Base-by-base conservation (phyloP, 1,140 invertebrate genomes). In the Episyrphus balteatus region DNA sequence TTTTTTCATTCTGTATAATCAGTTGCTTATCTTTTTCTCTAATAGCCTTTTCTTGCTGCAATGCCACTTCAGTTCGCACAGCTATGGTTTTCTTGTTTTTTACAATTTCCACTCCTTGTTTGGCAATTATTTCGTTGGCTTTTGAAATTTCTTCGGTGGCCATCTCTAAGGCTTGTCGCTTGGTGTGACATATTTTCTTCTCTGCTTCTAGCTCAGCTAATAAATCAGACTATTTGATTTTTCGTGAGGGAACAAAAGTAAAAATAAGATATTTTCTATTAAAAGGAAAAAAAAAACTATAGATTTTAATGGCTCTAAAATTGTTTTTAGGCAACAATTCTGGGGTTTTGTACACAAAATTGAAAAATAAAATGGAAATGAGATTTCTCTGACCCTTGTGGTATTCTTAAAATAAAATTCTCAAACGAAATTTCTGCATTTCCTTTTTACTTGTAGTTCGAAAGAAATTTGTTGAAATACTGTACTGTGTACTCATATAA, bases 131-230 rank as follows among this genome's bases (percentile, higher is more conserved):
- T 44, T 66, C 56, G 54, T 68, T 66, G 0, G 65, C 65, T 43
- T 67, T 67, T 2, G 59, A 50, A n/a, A 68, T 68, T 44, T 68
- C 64, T 31, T 64, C 62, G 5, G 65, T 57, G 10, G 66, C 62
- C 49, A 68, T 59, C 58, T 67, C 65, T 12, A 68, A 36, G 0
- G 66, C 65, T 49, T 66, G 55, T 1, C 62, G 53, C 38, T 68
- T 68, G 1, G 59, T 57, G 15, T 66, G 54, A 7, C 57, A 47
- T 3, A 67, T 64, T 52, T 68, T 66, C 38, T 57, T 62, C 33
- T 68, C 66, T 0, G 66, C 66, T 32, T 68, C 65, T 14, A 68
- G 42, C 39, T 68, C 65, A 1, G 65, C 65, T 1, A 56, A 32
- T 19, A 67, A 44, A 45, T 66, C 63, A 12, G 58, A 59, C 61